Evolutionary conservation across 1,140 invertebrate species (phyloP), one percentile per base, ranked within the genome.

Genomic region (Musca domestica): DNA sequence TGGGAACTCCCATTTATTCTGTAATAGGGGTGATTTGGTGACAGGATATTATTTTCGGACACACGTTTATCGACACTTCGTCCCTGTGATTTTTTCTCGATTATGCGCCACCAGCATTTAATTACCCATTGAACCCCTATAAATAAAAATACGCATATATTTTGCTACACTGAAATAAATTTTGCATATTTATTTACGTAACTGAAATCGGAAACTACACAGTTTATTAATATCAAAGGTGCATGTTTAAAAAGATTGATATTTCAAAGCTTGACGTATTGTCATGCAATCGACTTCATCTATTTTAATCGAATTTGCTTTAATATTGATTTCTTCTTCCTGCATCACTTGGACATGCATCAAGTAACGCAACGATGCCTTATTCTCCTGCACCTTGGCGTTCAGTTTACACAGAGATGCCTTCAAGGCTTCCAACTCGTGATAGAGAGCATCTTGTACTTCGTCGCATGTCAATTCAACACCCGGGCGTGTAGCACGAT

Each of bases 271-370:
- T 69, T 89, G 85, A 49, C 92, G 86, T 27, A 92, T 72, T 15
- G 90, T 90, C 88, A 93, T 90, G 75, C 93, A 91, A 70, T 93
- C 88, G 1, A 95, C 93, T 83, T 96, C 94, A 81, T 96, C 95
- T 74, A 96, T 94, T 83, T 95, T 93, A 69, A 96, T 82, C 6
- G 92, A 92, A 76, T 95, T 95, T 61, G 89, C 89, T 84, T 96
- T 96, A 6, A 95, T 86, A 75, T 94, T 93, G 66, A 96, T 94
- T 76, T 96, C 94, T 77, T 95, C 93, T 81, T 96, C 93, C 64
- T 96, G 79, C 75, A 94, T 91, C 52, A 95, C 87, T 83, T 95
- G 92, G 1, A 90, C 91, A 78, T 93, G 91, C 19, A 93, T 82
- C 19, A 96, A 86, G 79, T 92, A 92, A 34, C 93, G 88, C 65